These are phyloP conservation scores for Nebria ingens DNA, from an alignment of 1,140 invertebrate species.

Conservation along the genomic window DNA sequence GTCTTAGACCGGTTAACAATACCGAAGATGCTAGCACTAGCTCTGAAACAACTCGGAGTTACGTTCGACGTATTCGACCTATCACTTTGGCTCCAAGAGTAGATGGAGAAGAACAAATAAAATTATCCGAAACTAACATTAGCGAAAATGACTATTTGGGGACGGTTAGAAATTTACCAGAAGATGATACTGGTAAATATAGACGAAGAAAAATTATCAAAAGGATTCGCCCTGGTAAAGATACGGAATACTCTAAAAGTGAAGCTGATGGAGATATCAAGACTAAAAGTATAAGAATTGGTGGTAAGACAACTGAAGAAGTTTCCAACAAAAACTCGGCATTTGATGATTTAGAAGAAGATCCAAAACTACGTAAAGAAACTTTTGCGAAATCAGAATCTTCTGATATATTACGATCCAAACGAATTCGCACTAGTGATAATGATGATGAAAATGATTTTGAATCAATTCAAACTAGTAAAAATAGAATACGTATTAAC, in stretches of 20 bases:
- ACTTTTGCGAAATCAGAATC: not conserved
- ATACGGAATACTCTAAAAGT: not conserved
- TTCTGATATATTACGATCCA: not conserved
- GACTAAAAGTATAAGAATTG: not conserved
- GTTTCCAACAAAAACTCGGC: not conserved
- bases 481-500: too few relatives aligned
- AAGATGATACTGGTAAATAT: conserved; percentile 25
- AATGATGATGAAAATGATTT: too few relatives aligned
- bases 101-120: conserved; percentile 42
- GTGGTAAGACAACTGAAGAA: not conserved
- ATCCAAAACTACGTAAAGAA: not conserved
- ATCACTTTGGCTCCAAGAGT: conserved; percentile 22
- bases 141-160: conserved; percentile 39
- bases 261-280: not conserved
- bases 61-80: not conserved
- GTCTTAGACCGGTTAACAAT: conserved; percentile 9
- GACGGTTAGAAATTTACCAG: conserved; percentile 20
- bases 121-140: conserved; percentile 43
- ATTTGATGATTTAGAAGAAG: not conserved
- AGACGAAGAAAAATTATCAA: conserved; percentile 22
- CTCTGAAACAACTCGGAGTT: not conserved
- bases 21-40: not conserved
- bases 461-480: too few relatives aligned
- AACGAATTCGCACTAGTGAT: too few relatives aligned
- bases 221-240: conserved; percentile 12